Evolutionary conservation across 1,140 invertebrate species (phyloP), one percentile per base, ranked within the genome.

Genomic region (Trachelipus rathkii): DNA sequence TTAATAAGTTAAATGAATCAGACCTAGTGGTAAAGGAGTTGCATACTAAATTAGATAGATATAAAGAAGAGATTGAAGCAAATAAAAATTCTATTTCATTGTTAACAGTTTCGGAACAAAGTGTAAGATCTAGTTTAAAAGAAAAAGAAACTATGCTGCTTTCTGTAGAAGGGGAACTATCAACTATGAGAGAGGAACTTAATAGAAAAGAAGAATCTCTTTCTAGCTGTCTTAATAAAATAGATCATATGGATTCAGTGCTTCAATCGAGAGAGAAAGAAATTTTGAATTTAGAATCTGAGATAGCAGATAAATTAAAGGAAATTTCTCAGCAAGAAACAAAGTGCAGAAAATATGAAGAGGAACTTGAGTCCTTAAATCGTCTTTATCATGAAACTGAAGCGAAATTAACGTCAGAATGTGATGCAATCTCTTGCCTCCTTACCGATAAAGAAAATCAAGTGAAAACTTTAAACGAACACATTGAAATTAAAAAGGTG

Each of bases 351-450:
- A 75, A 81, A 60, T 66, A 77, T 23, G 77, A 81, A 44, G 76
- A 77, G 46, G 76, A 81, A 50, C 73, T 78, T 46, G 72, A 70
- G 15, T 77, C 77, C 66, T 67, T 71, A 21, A 67, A 73, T 11
- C 73, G 78, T 21, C 68, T 77, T 24, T 66, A 83, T 19, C 79
- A 84, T 53, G 81, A 76, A 21, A 82, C 82, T n/a, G 84, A 84
- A 77, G 78, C 68, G n/a, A 78, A 77, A 9, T 73, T 84, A 53
- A 24, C 77, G 11, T 66, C 78, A 45, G 80, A 84, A 72, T 78
- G 83, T 50, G 80, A 83, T 72, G 45, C 72, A n/a, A 73, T 84
- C 23, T 79, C 81, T 69, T 75, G 80, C 15, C 82, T 80, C 73
- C 68, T 84, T 79, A 80, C 81, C 76, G 82, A 82, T 82, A 74